Evolutionary conservation across 2,113 vertebrate genomes (phyloP), one percentile per base, ranked within the genome.

Genomic region (Prinia subflava): DNA sequence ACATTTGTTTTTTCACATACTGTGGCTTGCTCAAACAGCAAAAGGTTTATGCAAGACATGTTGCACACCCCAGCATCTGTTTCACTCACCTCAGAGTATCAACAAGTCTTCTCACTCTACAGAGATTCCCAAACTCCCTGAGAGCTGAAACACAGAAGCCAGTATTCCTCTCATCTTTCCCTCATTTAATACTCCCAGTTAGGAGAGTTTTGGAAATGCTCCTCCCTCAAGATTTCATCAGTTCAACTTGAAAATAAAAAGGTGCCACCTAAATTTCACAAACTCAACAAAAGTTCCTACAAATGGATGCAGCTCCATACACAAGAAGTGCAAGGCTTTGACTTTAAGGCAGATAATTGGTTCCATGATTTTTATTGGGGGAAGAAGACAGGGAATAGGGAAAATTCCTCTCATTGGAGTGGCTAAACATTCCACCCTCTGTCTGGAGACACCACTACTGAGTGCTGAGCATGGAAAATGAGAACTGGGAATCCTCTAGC

Each of bases 371-470:
- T 70, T 65, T 70, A 25, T 0, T 6, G 27, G 14, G 13, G 27
- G 6, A 71, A 65, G 27, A 70, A 49, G 12, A 59, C 6, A 44
- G n/a, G 15, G 28, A 75, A 41, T 35, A 69, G 37, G 13, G 11
- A 18, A 52, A 69, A 69, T 53, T 33, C n/a, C 47, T 69, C 21
- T 80, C 15, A 46, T 9, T 3, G 6, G 50, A 70, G 15, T 16
- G 25, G 35, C 23, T 39, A 13, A 77, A 77, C 0, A 0, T 39
- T 31, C 16, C 44, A 49, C 2, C 4, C 4, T 44, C 6, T 65
- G n/a, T 30, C 30, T 81, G 24, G 33, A 55, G 20, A 15, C 7
- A 56, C 12, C 18, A 49, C 14, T 28, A 20, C 0, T 0, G 41
- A 39, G 31, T 71, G 27, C 27, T 57, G 55, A 63, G 22, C 4